These are phyloP conservation scores for Spodoptera litura DNA, from an alignment of 1,140 invertebrate species.

Conservation along the genomic window DNA sequence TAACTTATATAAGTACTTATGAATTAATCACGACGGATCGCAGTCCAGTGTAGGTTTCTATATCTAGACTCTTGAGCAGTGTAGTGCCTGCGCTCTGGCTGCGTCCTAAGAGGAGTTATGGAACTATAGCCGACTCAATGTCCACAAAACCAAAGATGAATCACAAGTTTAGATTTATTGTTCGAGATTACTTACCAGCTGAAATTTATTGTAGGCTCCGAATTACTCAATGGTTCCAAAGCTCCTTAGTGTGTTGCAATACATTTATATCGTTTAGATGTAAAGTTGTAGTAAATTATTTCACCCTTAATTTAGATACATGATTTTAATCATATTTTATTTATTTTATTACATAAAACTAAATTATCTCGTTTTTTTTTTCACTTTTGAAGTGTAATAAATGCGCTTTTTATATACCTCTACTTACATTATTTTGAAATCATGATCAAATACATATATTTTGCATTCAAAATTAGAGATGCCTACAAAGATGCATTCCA, in stretches of 20 bases:
- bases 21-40: constrained; percentile 70
- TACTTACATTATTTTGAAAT: constrained; percentile 83
- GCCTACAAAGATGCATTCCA: constrained; percentile 79
- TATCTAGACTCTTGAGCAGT: constrained; percentile 34
- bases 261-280: constrained; percentile 84
- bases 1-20: constrained; percentile 86
- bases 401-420: constrained; percentile 83
- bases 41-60: constrained; percentile 55
- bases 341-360: constrained; percentile 80
- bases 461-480: constrained; percentile 74
- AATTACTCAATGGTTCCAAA: constrained; percentile 81
- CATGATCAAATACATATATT: constrained; percentile 82
- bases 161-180: constrained; percentile 81
- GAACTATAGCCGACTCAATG: constrained; percentile 73
- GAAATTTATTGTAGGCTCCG: constrained; percentile 70
- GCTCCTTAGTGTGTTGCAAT: constrained; percentile 85
- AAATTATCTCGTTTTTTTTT: constrained; percentile 78
- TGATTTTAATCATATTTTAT: constrained; percentile 82
- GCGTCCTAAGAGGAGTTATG: constrained; percentile 79
- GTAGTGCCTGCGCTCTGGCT: constrained; percentile 51
- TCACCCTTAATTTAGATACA: constrained; percentile 82
- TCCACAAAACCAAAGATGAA: constrained; percentile 84
- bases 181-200: constrained; percentile 74
- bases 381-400: constrained; percentile 82
- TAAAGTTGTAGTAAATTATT: constrained; percentile 85